Evolutionary conservation across 2,888 invertebrate species (phyloP).

Genomic region (Eristalinus aeneus): DNA sequence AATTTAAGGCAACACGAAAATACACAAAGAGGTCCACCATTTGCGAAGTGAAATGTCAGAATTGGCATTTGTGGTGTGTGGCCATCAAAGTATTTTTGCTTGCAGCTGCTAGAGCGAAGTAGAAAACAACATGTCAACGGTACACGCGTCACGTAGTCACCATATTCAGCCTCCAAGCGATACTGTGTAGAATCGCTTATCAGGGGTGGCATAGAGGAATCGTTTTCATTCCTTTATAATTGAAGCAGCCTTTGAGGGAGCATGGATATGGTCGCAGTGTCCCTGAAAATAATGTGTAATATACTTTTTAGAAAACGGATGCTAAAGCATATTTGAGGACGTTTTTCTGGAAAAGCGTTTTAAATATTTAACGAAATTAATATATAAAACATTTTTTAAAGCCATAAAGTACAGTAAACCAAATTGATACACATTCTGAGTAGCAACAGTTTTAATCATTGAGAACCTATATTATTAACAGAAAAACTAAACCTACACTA

Average conservation of each 20-base stretch:
- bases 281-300: neutral
- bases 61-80: conserved; percentile 48
- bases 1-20: conserved; percentile 43
- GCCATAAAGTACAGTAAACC: too few species aligned
- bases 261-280: neutral
- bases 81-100: conserved; percentile 48
- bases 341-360: too few species aligned
- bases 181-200: neutral
- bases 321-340: too few species aligned
- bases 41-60: conserved; percentile 68
- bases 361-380: too few species aligned
- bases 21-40: conserved; percentile 68
- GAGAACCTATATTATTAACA: too few species aligned
- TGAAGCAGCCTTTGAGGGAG: conserved; percentile 2
- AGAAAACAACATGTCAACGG: conserved; percentile 44
- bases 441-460: too few species aligned
- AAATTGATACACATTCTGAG: too few species aligned
- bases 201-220: conserved; percentile 19
- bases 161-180: conserved; percentile 58
- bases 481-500: too few species aligned
- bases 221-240: neutral
- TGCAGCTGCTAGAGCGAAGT: conserved; percentile 45
- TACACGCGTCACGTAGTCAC: conserved; percentile 60
- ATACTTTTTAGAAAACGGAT: neutral
- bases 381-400: too few species aligned